These are phyloP conservation scores for Pandemis cinnamomeana DNA, from an alignment of 2,888 invertebrate genomes.

Conservation along the genomic window DNA sequence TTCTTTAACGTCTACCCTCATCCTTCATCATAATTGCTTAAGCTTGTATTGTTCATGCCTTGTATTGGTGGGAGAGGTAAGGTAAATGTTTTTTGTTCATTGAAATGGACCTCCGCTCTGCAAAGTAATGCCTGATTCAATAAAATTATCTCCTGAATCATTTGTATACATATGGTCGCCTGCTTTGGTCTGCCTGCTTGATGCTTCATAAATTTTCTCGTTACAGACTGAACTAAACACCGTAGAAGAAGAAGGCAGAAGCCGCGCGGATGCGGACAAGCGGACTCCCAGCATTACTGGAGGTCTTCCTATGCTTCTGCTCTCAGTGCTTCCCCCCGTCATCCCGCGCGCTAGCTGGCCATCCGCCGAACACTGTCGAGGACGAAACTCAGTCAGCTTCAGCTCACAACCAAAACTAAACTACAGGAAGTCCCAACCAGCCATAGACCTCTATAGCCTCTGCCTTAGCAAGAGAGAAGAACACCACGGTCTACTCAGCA, in stretches of 20 bases:
- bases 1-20: no score
- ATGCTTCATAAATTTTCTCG: conserved; percentile 9
- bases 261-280: conserved; percentile 52
- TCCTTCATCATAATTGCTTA: no score
- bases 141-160: no score
- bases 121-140: no score
- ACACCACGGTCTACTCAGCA: conserved; percentile 82
- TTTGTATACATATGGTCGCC: no score
- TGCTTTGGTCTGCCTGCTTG: no score
- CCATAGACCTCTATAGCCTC: conserved; percentile 85
- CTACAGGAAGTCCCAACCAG: conserved; percentile 82
- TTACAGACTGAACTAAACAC: conserved; percentile 76
- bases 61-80: no score
- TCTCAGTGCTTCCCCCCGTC: conserved; percentile 90
- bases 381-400: conserved; percentile 86
- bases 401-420: conserved; percentile 87
- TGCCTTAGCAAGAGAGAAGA: conserved; percentile 84
- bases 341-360: conserved; percentile 92
- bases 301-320: conserved; percentile 87
- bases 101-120: no score
- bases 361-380: conserved; percentile 87
- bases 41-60: no score
- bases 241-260: conserved; percentile 72
- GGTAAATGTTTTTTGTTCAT: no score
- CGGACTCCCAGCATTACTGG: conserved; percentile 88